These are phyloP conservation scores for Rosalia funebris DNA, from an alignment of 2,888 invertebrate genomes.

Conservation along the genomic window DNA sequence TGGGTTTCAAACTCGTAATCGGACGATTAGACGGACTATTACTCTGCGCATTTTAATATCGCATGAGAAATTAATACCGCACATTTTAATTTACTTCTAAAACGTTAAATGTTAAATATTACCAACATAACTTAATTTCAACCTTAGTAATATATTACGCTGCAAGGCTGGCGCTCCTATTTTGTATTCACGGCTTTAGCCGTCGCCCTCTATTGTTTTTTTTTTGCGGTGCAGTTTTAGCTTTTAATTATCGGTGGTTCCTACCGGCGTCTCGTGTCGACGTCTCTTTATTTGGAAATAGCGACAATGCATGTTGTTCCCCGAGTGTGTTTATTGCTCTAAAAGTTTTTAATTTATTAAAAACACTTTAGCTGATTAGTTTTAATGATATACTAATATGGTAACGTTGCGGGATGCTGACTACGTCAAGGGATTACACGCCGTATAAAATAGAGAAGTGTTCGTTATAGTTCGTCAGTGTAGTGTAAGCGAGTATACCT, in stretches of 20 bases:
- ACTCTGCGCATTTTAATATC: conserved; percentile 47
- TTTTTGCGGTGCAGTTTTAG: conserved; percentile 23
- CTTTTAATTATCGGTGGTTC: conserved; percentile 25
- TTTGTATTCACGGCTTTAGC: conserved; percentile 16
- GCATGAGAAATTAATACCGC: conserved; percentile 49
- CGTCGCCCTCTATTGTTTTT: conserved; percentile 2
- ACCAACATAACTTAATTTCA: conserved; percentile 41
- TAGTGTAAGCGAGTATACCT: too few species aligned
- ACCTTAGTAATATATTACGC: conserved; percentile 27
- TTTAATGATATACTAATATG: background rate
- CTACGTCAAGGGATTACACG: too few species aligned
- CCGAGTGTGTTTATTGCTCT: background rate
- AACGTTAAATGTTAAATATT: conserved; percentile 40
- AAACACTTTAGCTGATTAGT: background rate
- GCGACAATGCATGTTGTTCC: background rate
- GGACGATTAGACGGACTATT: conserved; percentile 35
- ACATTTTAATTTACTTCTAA: conserved; percentile 42
- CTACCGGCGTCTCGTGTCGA: too few species aligned
- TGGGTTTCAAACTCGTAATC: conserved; percentile 14
- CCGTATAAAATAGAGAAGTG: too few species aligned
- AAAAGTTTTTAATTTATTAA: background rate
- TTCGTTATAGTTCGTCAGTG: too few species aligned
- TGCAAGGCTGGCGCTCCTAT: conserved; percentile 12
- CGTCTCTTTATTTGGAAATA: background rate
- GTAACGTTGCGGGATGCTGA: too few species aligned